Base-by-base conservation (phyloP, 2,113 vertebrate genomes). In the Plestiodon gilberti region DNA sequence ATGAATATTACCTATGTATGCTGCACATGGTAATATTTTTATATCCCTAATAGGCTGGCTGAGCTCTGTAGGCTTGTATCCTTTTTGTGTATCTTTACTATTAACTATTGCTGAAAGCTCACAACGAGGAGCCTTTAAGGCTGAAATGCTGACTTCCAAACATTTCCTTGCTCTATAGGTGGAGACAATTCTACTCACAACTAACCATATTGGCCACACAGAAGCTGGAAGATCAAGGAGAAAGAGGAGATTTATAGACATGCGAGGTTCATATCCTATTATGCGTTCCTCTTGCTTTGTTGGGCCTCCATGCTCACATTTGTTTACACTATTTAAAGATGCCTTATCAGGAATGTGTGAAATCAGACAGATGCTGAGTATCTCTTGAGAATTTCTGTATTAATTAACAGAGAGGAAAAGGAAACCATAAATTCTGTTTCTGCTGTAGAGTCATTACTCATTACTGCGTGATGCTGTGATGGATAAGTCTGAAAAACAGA, bases 331-430 rank as follows among this genome's bases (percentile, higher is more conserved):
- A 87, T 86, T 89, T 92, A 89, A 89, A 89, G 23, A 18, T 89
- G 43, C 8, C 77, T 85, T 88, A 81, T 80, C 87, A 91, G 89
- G 90, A 52, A 88, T 89, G 33, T 82, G 78, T 91, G 84, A 94
- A 93, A 88, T 78, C 59, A 87, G 78, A 55, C 85, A 93, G 88
- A 82, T 18, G 65, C 30, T 82, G 78, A 86, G 81, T 70, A 78
- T 88, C 84, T 90, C 91, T 87, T 75, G 89, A 92, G 89, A 81
- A 86, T 91, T 91, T 76, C 83, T 93, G 57, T 77, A 91, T 93
- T 92, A 92, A 92, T 87, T 70, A 89, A 83, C n/a, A 57, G 20
- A 22, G 55, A 73, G 28, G 88, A 64, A 33, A 84, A 91, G 81
- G 65, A 25, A 92, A 79, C 71, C 48, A 86, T 83, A 86, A 85